Conservation (phyloP, 2,797 vertebrate species). For the Phoebastria nigripes region DNA sequence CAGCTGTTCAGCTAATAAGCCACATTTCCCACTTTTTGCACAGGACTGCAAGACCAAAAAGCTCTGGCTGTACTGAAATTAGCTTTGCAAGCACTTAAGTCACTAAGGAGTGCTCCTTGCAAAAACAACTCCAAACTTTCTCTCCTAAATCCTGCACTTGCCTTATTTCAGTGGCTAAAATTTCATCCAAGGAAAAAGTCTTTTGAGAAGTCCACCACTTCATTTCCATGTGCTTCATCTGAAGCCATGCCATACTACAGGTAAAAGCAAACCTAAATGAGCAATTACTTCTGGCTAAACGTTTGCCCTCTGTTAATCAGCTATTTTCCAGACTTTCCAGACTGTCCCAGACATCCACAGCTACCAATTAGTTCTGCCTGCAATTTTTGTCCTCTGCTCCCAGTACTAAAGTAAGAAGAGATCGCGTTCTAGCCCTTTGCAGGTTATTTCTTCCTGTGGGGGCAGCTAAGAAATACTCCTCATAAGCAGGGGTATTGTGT, state of each 20-base stretch:
- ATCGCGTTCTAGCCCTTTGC: background rate
- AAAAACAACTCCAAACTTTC: background rate
- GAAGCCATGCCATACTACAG: background rate
- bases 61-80: background rate
- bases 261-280: background rate
- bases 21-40: slow-evolving; percentile 25
- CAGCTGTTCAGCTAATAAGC: slow-evolving; percentile 70
- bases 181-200: background rate
- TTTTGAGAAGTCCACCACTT: background rate
- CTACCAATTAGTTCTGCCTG: background rate
- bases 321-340: background rate
- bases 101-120: background rate
- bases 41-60: background rate
- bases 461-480: background rate
- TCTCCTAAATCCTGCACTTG: background rate
- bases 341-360: background rate
- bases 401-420: background rate
- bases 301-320: background rate
- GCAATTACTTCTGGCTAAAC: background rate
- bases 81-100: background rate
- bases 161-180: background rate
- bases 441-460: background rate
- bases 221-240: background rate
- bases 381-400: background rate
- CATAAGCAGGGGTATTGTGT: background rate